Conservation (phyloP, 2,113 vertebrate genomes). For the Saimiri boliviensis region DNA sequence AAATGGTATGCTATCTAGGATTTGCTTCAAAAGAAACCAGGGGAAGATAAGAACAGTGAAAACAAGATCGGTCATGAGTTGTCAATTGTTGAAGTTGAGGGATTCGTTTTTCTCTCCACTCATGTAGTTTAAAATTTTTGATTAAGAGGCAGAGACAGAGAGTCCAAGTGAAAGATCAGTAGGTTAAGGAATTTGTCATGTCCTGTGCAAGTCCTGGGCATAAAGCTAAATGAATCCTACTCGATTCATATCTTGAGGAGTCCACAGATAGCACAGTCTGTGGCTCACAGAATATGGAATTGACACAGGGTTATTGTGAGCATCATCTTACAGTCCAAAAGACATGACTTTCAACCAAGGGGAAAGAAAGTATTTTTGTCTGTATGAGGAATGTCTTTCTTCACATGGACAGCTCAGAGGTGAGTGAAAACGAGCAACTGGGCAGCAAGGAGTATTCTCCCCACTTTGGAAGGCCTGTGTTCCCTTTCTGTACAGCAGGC, state of each 20-base stretch:
- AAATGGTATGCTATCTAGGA: neutral
- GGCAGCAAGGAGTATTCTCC: neutral
- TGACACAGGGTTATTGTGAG: conserved; percentile 5
- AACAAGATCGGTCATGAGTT: neutral
- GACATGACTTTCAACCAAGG: conserved; percentile 38
- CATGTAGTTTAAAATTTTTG: neutral
- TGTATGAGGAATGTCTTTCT: conserved; percentile 3
- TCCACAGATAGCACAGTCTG: neutral
- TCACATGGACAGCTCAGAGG: neutral
- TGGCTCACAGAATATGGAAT: neutral
- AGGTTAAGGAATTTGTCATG: neutral
- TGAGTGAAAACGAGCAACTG: neutral
- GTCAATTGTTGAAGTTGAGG: neutral
- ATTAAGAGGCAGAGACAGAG: neutral
- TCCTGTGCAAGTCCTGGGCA: neutral
- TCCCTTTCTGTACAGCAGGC: neutral
- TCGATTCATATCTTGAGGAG: neutral
- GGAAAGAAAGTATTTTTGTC: conserved; percentile 6
- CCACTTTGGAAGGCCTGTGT: neutral
- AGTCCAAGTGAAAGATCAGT: neutral
- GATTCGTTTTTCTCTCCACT: neutral
- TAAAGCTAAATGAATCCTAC: neutral
- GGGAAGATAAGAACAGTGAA: neutral
- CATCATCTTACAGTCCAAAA: neutral
- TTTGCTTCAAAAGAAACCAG: neutral